phyloP scores from a whole-genome alignment of 2,113 vertebrate species.

The Chamaetylas fuelleborni region DNA sequence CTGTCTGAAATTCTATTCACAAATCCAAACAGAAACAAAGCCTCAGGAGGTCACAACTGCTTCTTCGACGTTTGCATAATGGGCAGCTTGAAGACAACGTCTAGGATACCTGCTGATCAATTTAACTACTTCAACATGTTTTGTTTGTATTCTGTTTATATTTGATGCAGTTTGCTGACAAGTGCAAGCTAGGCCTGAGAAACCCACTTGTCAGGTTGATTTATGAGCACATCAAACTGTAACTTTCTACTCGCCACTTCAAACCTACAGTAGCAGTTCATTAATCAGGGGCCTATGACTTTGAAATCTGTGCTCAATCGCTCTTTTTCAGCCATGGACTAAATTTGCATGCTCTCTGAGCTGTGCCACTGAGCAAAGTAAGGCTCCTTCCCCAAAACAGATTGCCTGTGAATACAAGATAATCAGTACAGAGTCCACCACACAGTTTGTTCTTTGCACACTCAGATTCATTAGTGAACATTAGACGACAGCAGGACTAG shows the following conservation, averaged over 20 bases:
- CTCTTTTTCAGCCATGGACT: conserved; percentile 69
- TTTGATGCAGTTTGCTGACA: conserved; percentile 85
- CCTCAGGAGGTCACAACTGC: conserved; percentile 91
- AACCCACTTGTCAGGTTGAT: conserved; percentile 92
- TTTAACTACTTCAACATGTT: conserved; percentile 87
- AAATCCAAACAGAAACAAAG: conserved; percentile 99
- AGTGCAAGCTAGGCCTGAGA: conserved; percentile 78
- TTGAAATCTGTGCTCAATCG: conserved; percentile 79
- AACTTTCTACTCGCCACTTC: conserved; percentile 85
- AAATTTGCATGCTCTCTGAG: conserved; percentile 79
- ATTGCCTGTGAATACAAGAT: conserved; percentile 60
- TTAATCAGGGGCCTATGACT: conserved; percentile 85
- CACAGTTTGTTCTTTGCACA: conserved; percentile 56
- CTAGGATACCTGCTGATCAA: conserved; percentile 88
- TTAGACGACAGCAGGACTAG: conserved; percentile 55
- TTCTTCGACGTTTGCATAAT: conserved; percentile 92
- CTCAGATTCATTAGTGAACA: conserved; percentile 66
- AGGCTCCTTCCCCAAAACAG: conserved; percentile 55
- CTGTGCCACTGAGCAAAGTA: conserved; percentile 68
- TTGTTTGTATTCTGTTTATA: conserved; percentile 89
- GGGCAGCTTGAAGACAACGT: conserved; percentile 85
- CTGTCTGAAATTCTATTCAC: conserved; percentile 96
- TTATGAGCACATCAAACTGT: conserved; percentile 87
- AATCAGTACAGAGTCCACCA: conserved; percentile 70
- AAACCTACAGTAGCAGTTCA: conserved; percentile 85